Evolutionary conservation across 2,797 vertebrate genomes (phyloP).

Genomic region (Zenarchopterus dispar): DNA sequence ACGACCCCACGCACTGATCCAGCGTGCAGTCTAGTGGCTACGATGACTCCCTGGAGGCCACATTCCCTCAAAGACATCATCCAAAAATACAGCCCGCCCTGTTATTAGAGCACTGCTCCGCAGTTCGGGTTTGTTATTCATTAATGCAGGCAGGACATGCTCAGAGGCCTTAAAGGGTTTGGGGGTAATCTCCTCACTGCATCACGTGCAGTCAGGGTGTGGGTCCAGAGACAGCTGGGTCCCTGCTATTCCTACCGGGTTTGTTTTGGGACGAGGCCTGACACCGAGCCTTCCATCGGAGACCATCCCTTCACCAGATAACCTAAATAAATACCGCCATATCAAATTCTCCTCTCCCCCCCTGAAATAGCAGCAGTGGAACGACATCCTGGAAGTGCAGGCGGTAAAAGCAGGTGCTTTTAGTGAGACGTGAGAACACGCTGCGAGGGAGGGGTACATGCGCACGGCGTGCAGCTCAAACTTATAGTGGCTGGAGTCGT

Average conservation of each 20-base stretch:
- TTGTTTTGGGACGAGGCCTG: constrained; percentile 46
- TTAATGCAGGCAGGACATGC: constrained; percentile 20
- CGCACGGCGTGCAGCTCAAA: constrained; percentile 31
- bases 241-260: constrained; percentile 19
- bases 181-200: constrained; percentile 5
- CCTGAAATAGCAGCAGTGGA: constrained; percentile 64
- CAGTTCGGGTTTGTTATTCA: constrained; percentile 26
- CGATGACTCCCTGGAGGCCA: constrained; percentile 22
- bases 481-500: no score
- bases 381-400: constrained; percentile 47
- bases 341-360: constrained; percentile 53
- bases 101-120: constrained; percentile 6
- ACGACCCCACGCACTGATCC: constrained; percentile 36
- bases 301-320: constrained; percentile 35
- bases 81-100: constrained; percentile 43
- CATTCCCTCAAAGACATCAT: constrained; percentile 14
- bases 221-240: constrained; percentile 44
- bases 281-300: constrained; percentile 51
- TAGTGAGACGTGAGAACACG: constrained; percentile 53
- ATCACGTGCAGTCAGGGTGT: constrained; percentile 6
- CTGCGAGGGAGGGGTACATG: constrained; percentile 8
- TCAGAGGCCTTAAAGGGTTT: constrained; percentile 29
- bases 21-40: constrained; percentile 26
- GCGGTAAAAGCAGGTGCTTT: constrained; percentile 68
- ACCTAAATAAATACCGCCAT: constrained; percentile 53